Evolutionary conservation across 2,888 invertebrate genomes (phyloP).

Genomic region (Patella pellucida): DNA sequence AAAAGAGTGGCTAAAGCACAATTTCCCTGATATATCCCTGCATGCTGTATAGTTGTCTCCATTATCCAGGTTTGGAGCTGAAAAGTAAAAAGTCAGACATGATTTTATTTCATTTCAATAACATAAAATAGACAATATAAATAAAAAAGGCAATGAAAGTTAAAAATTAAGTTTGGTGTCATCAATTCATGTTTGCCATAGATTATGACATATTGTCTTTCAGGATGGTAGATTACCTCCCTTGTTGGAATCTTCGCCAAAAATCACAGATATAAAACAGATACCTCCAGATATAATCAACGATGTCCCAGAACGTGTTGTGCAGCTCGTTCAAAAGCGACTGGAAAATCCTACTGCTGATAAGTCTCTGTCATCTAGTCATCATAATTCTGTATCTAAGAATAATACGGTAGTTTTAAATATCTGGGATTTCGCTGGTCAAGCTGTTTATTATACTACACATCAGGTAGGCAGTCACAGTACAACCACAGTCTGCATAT

Average conservation of each 20-base stretch:
- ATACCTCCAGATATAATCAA: conserved; percentile 50
- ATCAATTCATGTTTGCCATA: too few species aligned
- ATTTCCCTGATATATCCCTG: too few species aligned
- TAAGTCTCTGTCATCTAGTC: conserved; percentile 21
- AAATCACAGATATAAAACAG: conserved; percentile 32
- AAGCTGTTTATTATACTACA: conserved; percentile 65
- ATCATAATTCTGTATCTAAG: conserved; percentile 23
- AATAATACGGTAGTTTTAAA: conserved; percentile 56
- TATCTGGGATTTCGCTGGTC: conserved; percentile 70
- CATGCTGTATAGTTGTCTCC: too few species aligned
- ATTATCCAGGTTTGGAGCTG: too few species aligned
- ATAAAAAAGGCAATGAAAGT: too few species aligned
- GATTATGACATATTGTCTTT: too few species aligned
- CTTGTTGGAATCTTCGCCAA: background rate
- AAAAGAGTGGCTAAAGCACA: too few species aligned
- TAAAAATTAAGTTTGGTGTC: too few species aligned
- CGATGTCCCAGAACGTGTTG: conserved; percentile 63
- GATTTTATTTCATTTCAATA: too few species aligned
- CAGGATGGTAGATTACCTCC: background rate
- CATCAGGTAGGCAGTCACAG: conserved; percentile 54
- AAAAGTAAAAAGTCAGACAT: too few species aligned
- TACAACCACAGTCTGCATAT: background rate
- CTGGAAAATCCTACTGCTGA: conserved; percentile 43
- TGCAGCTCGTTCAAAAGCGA: conserved; percentile 64
- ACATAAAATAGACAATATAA: too few species aligned